phyloP scores from a whole-genome alignment of 2,888 invertebrate species.

The Diaphora mendica region DNA sequence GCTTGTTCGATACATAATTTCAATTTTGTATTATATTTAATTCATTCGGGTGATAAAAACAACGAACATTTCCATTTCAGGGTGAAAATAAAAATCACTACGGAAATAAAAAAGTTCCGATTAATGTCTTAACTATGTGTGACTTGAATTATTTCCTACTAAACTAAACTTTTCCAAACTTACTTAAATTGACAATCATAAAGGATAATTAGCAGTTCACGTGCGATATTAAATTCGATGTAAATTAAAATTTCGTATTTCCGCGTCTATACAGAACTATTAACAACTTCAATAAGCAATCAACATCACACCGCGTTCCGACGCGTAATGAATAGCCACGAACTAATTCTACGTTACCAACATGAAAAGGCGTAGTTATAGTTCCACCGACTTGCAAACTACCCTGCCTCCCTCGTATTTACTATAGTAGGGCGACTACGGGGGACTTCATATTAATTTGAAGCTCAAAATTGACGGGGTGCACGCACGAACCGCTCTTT shows the following conservation, averaged over 20 bases:
- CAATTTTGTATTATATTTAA: neutral
- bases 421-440: slow-evolving; percentile 35
- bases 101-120: neutral
- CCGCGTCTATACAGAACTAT: slow-evolving; percentile 62
- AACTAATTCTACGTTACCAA: slow-evolving; percentile 73
- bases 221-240: slow-evolving; percentile 1
- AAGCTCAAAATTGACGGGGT: slow-evolving; percentile 66
- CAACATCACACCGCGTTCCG: slow-evolving; percentile 70
- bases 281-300: slow-evolving; percentile 74
- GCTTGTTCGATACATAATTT: neutral
- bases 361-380: slow-evolving; percentile 69
- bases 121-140: neutral
- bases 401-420: slow-evolving; percentile 51
- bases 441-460: slow-evolving; percentile 60
- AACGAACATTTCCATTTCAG: neutral
- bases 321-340: slow-evolving; percentile 71
- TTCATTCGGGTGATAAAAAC: neutral
- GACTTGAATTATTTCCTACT: neutral
- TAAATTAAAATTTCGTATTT: slow-evolving; percentile 46
- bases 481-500: slow-evolving; percentile 74
- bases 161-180: slow-evolving; percentile 1
- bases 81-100: neutral
- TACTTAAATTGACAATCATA: neutral
- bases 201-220: slow-evolving; percentile 9
- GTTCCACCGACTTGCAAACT: slow-evolving; percentile 54